Evolutionary conservation across 1,140 invertebrate genomes (phyloP).

Genomic region (Orius laevigatus): DNA sequence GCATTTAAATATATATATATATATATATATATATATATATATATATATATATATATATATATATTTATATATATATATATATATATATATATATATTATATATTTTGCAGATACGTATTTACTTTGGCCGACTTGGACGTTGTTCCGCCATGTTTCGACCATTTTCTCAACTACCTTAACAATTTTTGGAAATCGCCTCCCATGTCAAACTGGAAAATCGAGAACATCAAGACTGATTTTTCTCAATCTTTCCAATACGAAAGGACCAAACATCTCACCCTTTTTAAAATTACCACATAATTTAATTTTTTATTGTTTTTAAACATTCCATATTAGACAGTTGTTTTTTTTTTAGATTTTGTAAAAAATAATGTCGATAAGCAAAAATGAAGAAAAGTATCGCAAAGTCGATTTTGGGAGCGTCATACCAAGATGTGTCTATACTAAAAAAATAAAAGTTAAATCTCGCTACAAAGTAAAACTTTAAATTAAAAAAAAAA

Average conservation of each 20-base stretch:
- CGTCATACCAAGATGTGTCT: no score
- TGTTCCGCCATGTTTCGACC: slow-evolving; percentile 67
- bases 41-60: background rate
- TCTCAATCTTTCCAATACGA: slow-evolving; percentile 71
- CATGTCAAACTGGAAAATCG: slow-evolving; percentile 36
- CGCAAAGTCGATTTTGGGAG: no score
- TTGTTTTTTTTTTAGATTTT: background rate
- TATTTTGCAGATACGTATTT: slow-evolving; percentile 47
- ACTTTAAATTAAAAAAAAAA: no score
- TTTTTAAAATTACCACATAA: slow-evolving; percentile 43
- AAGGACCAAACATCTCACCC: slow-evolving; percentile 52
- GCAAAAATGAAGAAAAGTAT: no score
- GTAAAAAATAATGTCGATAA: background rate
- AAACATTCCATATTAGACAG: slow-evolving; percentile 2
- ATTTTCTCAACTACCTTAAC: slow-evolving; percentile 47
- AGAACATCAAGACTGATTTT: slow-evolving; percentile 51
- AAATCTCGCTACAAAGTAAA: no score
- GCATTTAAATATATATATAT: background rate
- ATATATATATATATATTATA: background rate
- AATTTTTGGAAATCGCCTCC: slow-evolving; percentile 29
- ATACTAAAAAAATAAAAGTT: no score
- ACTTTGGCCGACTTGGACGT: slow-evolving; percentile 61
- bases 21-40: background rate
- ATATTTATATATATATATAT: background rate
- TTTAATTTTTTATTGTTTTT: slow-evolving; percentile 2